Conservation (phyloP, 2,888 invertebrate species). For the Acanthococcus lagerstroemiae region DNA sequence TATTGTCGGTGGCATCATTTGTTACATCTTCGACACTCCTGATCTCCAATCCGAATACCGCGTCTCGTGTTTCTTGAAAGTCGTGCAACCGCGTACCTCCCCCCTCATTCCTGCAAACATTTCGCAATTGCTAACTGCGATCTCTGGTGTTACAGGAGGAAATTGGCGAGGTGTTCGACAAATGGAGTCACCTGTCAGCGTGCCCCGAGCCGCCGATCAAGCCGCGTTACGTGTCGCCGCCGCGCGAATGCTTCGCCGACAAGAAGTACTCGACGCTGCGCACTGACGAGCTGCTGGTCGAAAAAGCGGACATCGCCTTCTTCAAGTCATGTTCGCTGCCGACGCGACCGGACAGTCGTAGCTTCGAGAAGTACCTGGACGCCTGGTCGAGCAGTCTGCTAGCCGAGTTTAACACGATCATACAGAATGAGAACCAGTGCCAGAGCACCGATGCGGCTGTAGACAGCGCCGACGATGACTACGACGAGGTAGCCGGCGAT, state of each 20-base stretch:
- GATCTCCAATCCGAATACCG: neutral
- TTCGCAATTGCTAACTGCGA: neutral
- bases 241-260: neutral
- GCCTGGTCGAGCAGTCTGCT: constrained; percentile 38
- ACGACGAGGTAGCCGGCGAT: constrained; percentile 35
- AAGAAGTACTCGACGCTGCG: constrained; percentile 1
- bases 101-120: no score
- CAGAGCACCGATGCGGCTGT: constrained; percentile 16
- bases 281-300: neutral
- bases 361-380: constrained; percentile 32
- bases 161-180: constrained; percentile 41
- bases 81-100: neutral
- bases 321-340: constrained; percentile 21
- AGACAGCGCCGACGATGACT: constrained; percentile 26
- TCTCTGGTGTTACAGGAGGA: constrained; percentile 39
- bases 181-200: constrained; percentile 36
- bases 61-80: neutral
- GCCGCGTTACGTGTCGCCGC: constrained; percentile 22
- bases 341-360: neutral
- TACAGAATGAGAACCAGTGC: constrained; percentile 37
- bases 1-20: neutral
- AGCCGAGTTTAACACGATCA: constrained; percentile 38
- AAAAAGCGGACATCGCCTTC: constrained; percentile 14
- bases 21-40: neutral
- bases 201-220: neutral